A percentile compares a stretch with the other conserved stretches of the same genome.
Conservation (phyloP, 2,113 vertebrate genomes). For the Campylorhamphus procurvoides region DNA sequence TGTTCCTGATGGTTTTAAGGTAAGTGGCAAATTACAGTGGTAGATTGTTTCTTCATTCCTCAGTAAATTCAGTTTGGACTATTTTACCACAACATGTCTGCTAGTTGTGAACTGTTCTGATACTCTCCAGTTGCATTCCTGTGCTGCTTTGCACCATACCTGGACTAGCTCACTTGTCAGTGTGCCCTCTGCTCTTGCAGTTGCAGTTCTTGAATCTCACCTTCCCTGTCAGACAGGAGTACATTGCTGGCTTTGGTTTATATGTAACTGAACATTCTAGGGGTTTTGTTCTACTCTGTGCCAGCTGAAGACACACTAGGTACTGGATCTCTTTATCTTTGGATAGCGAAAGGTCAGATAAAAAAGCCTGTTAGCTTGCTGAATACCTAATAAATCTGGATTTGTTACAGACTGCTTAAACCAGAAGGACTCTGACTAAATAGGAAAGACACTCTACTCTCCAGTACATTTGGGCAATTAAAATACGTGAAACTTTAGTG, state of each 20-base stretch:
- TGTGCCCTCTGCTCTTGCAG: background rate
- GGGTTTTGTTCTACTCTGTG: background rate
- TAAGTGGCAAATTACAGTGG: background rate
- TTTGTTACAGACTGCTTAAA: background rate
- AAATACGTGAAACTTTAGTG: background rate
- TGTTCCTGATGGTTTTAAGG: background rate
- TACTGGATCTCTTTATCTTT: background rate
- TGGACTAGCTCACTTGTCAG: rapidly evolving
- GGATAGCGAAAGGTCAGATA: background rate
- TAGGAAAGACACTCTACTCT: background rate
- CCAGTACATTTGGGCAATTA: background rate
- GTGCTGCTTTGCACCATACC: background rate
- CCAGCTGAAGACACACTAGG: rapidly evolving
- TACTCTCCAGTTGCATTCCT: background rate
- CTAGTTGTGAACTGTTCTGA: background rate
- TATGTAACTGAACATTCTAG: background rate
- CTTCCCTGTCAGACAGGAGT: background rate
- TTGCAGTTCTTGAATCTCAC: background rate
- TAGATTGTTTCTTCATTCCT: background rate
- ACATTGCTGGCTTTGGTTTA: background rate
- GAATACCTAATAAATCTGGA: background rate
- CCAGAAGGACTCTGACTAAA: background rate
- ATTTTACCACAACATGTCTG: background rate
- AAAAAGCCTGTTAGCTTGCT: background rate
- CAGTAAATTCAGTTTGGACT: background rate